Base-by-base conservation (phyloP, 2,888 invertebrate species). In the Willowsia nigromaculata region DNA sequence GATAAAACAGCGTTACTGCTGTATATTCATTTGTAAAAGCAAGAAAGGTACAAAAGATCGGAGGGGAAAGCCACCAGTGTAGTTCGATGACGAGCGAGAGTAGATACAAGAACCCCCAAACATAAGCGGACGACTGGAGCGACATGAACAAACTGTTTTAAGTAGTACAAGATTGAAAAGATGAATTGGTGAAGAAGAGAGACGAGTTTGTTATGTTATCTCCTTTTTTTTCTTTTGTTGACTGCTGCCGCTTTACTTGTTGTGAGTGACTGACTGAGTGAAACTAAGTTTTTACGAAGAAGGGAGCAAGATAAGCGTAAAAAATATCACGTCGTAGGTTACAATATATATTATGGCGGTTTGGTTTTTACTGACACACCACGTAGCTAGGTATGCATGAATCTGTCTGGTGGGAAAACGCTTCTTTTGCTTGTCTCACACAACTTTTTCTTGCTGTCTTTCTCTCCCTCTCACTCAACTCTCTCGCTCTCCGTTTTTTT, bases 341-440 rank as follows among this genome's bases (percentile, higher is more conserved):
- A 56, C 68, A 65, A 59, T 80, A 59, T 80, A 59, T 40, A 80
- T 59, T 37, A 33, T 50, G 40, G 80, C 37, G 80, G 80, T 80
- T 59, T 37, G 59, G 80, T 76, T 76, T 74, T 76, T 59, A 37
- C 80, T 40, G 56, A 80, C 80, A 80, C 25, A 37, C 80, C 50
- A 59, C 76, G 37, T 85, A 80, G 7, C 25, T 76, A 84, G 37
- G 71, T 76, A 74, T 76, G 85, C 76, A 76, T 76, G 84, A 84
- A 84, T 84, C 53, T 84, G 84, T 84, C 84, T 84, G 84, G 84
- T 84, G 84, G 84, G 84, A 84, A 84, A 84, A 84, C 71, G 71
- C 68, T 47, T 33, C 56, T 83, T 84, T 59, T 85, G 13, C 56
- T 59, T 80, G 80, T 59, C 80, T 80, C 80, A 40, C 80, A 33